A percentile compares a stretch with the other conserved stretches of the same genome.
phyloP scores from a whole-genome alignment of 2,888 invertebrate species.

The Axea sp. region DNA sequence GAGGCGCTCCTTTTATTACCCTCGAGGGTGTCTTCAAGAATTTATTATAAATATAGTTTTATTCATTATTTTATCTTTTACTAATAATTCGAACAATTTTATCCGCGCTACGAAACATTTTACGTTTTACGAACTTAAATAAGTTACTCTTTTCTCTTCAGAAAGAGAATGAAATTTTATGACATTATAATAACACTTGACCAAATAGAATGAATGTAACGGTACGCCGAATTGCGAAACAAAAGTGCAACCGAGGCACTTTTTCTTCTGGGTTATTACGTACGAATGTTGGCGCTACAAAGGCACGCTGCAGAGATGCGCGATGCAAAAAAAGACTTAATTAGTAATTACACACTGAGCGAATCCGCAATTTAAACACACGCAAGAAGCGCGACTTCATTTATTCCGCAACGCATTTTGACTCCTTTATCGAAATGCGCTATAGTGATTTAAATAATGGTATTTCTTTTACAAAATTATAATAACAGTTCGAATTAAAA shows the following conservation, averaged over 20 bases:
- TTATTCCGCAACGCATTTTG: slow-evolving; percentile 29
- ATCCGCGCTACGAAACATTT: no score
- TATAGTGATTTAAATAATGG: slow-evolving; percentile 14
- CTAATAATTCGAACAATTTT: no score
- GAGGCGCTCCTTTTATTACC: slow-evolving; percentile 36
- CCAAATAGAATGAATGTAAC: slow-evolving; percentile 42
- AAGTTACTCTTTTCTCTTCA: slow-evolving; percentile 1
- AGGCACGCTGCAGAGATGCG: slow-evolving; percentile 36
- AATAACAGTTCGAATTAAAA: slow-evolving; percentile 1
- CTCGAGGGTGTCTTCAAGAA: slow-evolving; percentile 30
- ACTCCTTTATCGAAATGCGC: slow-evolving; percentile 21
- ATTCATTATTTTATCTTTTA: no score
- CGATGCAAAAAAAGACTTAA: slow-evolving; percentile 42
- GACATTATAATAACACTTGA: slow-evolving; percentile 49
- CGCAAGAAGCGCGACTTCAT: slow-evolving; percentile 47
- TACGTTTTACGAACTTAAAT: no score
- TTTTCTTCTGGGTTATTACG: slow-evolving; percentile 46
- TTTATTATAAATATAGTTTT: slow-evolving; percentile 43
- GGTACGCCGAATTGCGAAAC: slow-evolving; percentile 39
- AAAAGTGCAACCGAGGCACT: slow-evolving; percentile 49
- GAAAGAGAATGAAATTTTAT: slow-evolving; percentile 24
- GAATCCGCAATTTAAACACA: slow-evolving; percentile 45
- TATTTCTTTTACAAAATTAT: slow-evolving; percentile 1
- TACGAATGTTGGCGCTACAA: slow-evolving; percentile 38
- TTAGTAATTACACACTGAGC: slow-evolving; percentile 50